phyloP scores from a whole-genome alignment of 2,113 vertebrate genomes.

The Pongo abelii region DNA sequence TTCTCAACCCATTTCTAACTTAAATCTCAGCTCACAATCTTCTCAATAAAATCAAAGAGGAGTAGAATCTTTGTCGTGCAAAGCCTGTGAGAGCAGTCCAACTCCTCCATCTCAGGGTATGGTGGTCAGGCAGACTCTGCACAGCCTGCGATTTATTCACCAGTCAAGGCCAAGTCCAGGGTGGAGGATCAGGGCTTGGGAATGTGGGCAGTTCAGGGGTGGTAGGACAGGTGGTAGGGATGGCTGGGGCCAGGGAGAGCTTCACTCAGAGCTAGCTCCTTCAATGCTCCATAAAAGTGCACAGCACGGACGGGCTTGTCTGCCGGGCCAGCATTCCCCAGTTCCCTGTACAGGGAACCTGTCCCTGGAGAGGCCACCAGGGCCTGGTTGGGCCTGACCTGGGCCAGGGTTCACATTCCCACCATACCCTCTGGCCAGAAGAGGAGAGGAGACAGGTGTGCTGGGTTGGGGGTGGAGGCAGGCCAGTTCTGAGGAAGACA shows the following conservation, averaged over 20 bases:
- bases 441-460: neutral
- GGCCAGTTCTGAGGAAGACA: neutral
- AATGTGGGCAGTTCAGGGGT: neutral
- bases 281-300: accelerated
- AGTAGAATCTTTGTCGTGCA: neutral
- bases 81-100: accelerated
- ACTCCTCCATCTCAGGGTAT: accelerated
- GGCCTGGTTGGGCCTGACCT: neutral
- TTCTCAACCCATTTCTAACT: neutral
- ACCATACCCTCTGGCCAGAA: neutral
- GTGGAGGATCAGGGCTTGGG: too few species aligned
- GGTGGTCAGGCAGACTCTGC: accelerated
- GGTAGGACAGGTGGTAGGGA: neutral
- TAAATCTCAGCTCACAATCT: neutral
- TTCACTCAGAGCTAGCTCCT: neutral
- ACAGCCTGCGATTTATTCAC: neutral
- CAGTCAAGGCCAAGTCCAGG: neutral
- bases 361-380: neutral
- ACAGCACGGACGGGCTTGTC: neutral
- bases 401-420: neutral
- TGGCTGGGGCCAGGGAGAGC: neutral
- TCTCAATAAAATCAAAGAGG: neutral
- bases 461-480: too few species aligned
- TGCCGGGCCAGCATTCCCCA: neutral
- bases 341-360: neutral